Evolutionary conservation across 1,140 invertebrate genomes (phyloP).

Genomic region (Orchestia grillus): DNA sequence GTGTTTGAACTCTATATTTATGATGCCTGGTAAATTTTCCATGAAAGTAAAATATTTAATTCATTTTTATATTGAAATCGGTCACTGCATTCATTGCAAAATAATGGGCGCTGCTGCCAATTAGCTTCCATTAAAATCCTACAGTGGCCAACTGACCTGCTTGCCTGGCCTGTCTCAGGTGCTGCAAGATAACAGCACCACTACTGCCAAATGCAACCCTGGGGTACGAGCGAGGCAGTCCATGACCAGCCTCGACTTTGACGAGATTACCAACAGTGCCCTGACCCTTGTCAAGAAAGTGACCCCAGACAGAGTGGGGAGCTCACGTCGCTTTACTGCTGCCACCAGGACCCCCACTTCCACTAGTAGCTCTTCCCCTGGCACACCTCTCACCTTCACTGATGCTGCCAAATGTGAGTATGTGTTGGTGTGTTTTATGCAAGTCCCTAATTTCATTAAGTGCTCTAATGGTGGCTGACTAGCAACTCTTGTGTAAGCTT

Average conservation of each 20-base stretch:
- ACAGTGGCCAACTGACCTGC: not conserved
- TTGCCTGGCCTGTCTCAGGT: not conserved
- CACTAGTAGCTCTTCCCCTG: not conserved
- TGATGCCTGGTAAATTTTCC: not conserved
- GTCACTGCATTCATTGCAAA: not conserved
- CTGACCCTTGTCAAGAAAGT: constrained; percentile 8
- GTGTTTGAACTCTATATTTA: no score
- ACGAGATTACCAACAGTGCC: constrained; percentile 37
- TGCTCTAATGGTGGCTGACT: no score
- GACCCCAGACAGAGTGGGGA: constrained; percentile 5
- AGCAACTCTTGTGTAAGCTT: no score
- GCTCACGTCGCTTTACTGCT: not conserved
- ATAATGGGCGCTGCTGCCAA: not conserved
- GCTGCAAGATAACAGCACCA: not conserved
- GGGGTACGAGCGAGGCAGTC: not conserved
- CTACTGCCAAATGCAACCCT: not conserved
- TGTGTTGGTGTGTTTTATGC: not conserved
- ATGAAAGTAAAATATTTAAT: not conserved
- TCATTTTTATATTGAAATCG: not conserved
- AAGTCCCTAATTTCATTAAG: no score
- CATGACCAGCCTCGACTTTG: constrained; percentile 25
- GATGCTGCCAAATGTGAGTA: not conserved
- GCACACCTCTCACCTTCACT: constrained; percentile 29
- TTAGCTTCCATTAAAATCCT: no score
- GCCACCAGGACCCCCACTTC: not conserved